Evolutionary conservation across 2,888 invertebrate genomes (phyloP), one percentile per base, ranked within the genome.

Genomic region (Metacarcinus magister): DNA sequence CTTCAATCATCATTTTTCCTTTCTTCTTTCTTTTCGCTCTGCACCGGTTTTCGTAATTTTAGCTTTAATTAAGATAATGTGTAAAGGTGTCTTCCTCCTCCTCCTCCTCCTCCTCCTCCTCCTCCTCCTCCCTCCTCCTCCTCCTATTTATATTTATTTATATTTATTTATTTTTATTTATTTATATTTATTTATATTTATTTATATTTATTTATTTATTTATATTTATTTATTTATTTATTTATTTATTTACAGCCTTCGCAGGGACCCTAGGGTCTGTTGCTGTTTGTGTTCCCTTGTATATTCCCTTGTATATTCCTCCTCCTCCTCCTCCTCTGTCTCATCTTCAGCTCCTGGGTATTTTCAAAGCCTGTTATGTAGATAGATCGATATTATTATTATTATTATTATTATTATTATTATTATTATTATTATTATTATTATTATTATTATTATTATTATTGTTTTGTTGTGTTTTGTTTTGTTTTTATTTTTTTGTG

Each of bases 21-120:
- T 60, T 19, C 82, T 93, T 46, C 46, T 46, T 93, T 32, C 46
- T 39, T 60, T 19, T 93, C 93, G 46, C 93, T 93, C 60, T 93
- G 48, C 46, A 46, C 46, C 92, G 44, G 48, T 92, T n/a, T 46
- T 23, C 28, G 67, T 3, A 23, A 67, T 10, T 19, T 67, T 67
- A 67, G n/a, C n/a, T 54, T 13, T 54, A 54, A 54, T 54, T 67
- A n/a, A 67, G 23, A n/a, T 67, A n/a, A 67, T 67, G 5, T 23
- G 23, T 67, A n/a, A 67, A 32, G 4, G 32, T 19, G 28, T 82
- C 46, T 46, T 16, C 44, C n/a, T 91, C 46, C 28, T n/a, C 28
- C 46, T 91, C 91, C 28, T 16, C 13, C 32, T 82, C 10, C 32
- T 82, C 32, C 32, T 32, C 8, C 32, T 32, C 32, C 32, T 82